These are phyloP conservation scores for Gobiocypris rarus DNA, from an alignment of 2,113 vertebrate genomes.

Conservation along the genomic window DNA sequence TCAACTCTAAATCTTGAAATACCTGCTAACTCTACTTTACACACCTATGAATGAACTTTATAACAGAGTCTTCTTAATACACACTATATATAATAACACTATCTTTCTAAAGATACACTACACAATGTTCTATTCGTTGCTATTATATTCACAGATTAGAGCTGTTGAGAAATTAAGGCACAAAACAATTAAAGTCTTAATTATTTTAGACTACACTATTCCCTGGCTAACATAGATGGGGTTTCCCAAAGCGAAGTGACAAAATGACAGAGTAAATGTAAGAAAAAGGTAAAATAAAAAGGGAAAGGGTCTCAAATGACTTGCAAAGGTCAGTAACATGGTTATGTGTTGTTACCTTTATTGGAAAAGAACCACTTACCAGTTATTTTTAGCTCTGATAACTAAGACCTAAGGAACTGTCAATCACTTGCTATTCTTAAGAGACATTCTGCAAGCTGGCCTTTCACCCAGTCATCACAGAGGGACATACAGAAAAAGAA, in stretches of 20 bases:
- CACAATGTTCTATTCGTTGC: background rate
- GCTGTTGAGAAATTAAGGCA: background rate
- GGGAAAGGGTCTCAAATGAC: background rate
- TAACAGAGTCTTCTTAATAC: background rate
- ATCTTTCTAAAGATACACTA: background rate
- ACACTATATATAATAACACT: conserved; percentile 9
- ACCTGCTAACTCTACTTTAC: background rate
- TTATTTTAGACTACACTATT: background rate
- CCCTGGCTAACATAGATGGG: background rate
- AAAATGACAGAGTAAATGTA: background rate
- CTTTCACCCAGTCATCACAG: background rate
- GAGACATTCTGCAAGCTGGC: background rate
- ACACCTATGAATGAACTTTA: background rate
- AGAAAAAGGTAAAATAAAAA: background rate
- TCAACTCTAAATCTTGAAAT: background rate
- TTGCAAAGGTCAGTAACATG: background rate
- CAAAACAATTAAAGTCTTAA: background rate
- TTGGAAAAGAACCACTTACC: background rate
- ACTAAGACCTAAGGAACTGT: conserved; percentile 15
- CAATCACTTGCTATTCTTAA: background rate
- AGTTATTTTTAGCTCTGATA: conserved; percentile 12
- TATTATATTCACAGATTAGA: too few species aligned
- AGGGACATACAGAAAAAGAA: background rate
- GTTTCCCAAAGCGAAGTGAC: background rate
- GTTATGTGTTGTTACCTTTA: conserved; percentile 1